Percentiles rank a stretch among this genome's conserved stretches.
These are phyloP conservation scores for Drosophila littoralis DNA, from an alignment of 1,140 invertebrate genomes.

Conservation along the genomic window DNA sequence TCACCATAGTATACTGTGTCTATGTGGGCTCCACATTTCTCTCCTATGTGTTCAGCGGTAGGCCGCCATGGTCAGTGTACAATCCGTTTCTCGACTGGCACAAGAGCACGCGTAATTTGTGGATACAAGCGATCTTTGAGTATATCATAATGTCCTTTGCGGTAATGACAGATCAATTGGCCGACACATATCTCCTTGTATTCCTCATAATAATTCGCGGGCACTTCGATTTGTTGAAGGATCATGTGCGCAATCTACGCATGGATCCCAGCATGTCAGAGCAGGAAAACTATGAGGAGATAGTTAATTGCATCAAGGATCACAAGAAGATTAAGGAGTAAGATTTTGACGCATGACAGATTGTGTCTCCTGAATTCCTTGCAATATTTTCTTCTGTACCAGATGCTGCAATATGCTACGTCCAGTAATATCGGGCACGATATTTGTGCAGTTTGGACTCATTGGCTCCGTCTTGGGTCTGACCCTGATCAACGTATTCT, in stretches of 20 bases:
- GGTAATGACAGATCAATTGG: constrained; percentile 59
- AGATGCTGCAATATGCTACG: constrained; percentile 62
- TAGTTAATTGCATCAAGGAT: constrained; percentile 59
- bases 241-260: constrained; percentile 52
- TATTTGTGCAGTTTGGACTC: constrained; percentile 64
- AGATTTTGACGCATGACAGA: no score
- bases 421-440: constrained; percentile 56
- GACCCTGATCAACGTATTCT: constrained; percentile 66
- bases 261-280: constrained; percentile 42
- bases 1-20: constrained; percentile 56
- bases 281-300: constrained; percentile 56
- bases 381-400: background rate
- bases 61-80: constrained; percentile 60
- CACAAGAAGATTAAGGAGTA: constrained; percentile 34
- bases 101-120: constrained; percentile 44
- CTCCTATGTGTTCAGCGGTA: constrained; percentile 45
- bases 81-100: constrained; percentile 69
- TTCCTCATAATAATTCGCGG: constrained; percentile 57
- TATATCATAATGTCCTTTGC: constrained; percentile 61
- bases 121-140: constrained; percentile 60
- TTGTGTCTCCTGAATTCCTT: no score
- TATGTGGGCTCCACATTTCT: constrained; percentile 57
- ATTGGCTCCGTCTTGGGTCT: constrained; percentile 61
- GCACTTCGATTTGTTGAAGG: constrained; percentile 60
- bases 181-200: constrained; percentile 60